Evolutionary conservation across 2,888 invertebrate genomes (phyloP), one percentile per base, ranked within the genome.

Genomic region (Cheilosia soror): DNA sequence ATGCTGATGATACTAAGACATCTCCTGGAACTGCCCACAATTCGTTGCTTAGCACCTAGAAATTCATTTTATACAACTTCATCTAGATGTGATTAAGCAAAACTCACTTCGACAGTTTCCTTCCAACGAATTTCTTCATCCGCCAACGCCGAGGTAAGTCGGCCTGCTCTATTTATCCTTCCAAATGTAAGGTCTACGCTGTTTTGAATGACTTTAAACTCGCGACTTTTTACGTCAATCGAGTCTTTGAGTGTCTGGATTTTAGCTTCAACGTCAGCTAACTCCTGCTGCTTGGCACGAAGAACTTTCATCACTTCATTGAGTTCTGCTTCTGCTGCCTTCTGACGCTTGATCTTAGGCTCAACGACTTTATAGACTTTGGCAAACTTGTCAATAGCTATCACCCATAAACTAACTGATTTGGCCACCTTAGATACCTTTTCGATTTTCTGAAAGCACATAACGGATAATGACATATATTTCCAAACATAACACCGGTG

Each of bases 401-500:
- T 94, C 6, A 98, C 98, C 98, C 98, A 98, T 91, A 98, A 94
- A 88, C 98, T 97, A 93, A 98, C 95, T 7, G 97, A 98, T 88
- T 95, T 96, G 89, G 98, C 97, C 0, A 97, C 98, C 94, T 96
- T 95, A 4, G 96, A 96, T 5, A 96, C 97, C 90, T 96, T 97
- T 33, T 96, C 96, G 0, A 98, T 96, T 88, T 94, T 94, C 88
- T 94, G 31, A 5, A 5, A 33, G 11, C 7, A 53, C 11, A 58
- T 15, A 66, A 40, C 13, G 31, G 0, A 25, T 44, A 0, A 20
- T 44, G 2, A 37, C 0, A 29, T 0, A 15, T 6, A 7, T 6
- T 13, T 31, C 11, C 13, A 9, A 9, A 20, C 5, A 20, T 9
- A 27, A 5, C n/a, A 6, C 1, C 5, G 2, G n/a, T n/a, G 11